Base-by-base conservation (phyloP, 1,140 invertebrate genomes). In the Plodia interpunctella region DNA sequence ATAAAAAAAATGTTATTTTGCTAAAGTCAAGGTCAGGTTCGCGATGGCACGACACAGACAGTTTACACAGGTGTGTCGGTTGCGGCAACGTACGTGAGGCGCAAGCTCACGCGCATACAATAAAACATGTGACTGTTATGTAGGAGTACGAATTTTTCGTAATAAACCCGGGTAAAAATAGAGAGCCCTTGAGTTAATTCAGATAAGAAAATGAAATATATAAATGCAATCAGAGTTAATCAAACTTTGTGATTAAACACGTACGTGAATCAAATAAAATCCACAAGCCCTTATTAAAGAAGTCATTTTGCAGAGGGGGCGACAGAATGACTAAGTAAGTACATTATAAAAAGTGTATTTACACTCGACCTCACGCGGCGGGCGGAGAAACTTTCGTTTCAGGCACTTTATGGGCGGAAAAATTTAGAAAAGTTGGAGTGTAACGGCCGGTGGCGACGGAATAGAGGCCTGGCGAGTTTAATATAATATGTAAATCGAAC, bases 401-500 rank as follows among this genome's bases (percentile, higher is more conserved):
- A 80, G 82, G 70, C 77, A 74, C 80, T 87, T 87, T 87, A 89
- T 87, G 80, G 76, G 73, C 76, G 83, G 77, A 89, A 87, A 89
- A 89, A 87, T 87, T 89, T 80, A 77, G 80, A 87, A 88, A 89
- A 87, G 84, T 87, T 87, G 69, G 72, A 78, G 72, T 79, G 79
- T 85, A 84, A 89, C 83, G 87, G 84, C 80, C 81, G 81, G 83
- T 80, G 74, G 78, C 76, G 75, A 71, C 74, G 76, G 75, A 71
- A 64, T 66, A 70, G 72, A 72, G 77, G 69, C 72, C 68, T 70
- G 78, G 66, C 59, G 75, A 76, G 64, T 88, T 88, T 88, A 88
- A 88, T 88, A 88, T 88, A 88, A 87, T 88, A 88, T 88, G 86
- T 85, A 88, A 87, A 88, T 88, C 81, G 83, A 82, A 85, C 74